Evolutionary conservation across 2,888 invertebrate genomes (phyloP).

Genomic region (Tuberolachnus salignus): DNA sequence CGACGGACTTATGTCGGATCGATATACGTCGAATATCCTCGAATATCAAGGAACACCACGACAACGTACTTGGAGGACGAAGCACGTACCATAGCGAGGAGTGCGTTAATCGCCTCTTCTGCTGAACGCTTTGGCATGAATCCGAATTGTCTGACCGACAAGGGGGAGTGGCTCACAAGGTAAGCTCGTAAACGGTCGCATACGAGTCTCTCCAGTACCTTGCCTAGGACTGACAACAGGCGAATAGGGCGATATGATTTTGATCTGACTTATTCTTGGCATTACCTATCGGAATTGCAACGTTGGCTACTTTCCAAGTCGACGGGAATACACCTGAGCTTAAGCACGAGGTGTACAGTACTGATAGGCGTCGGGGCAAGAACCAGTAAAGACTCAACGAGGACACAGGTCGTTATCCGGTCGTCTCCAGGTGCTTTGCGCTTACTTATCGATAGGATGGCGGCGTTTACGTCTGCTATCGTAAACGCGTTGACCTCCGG

Average conservation of each 20-base stretch:
- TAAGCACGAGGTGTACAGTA: constrained; percentile 3
- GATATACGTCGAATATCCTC: no score
- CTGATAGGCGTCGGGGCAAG: not conserved
- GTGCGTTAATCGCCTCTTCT: not conserved
- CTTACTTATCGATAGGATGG: not conserved
- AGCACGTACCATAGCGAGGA: not conserved
- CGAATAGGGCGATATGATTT: not conserved
- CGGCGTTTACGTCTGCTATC: no score
- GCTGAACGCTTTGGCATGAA: not conserved
- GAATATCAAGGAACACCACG: constrained; percentile 8
- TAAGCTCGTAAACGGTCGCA: not conserved
- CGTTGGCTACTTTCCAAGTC: not conserved
- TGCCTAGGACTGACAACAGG: not conserved
- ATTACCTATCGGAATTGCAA: not conserved
- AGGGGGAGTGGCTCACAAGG: not conserved
- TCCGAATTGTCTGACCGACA: not conserved
- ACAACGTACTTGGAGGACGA: not conserved
- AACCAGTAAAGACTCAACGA: not conserved
- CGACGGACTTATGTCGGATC: not conserved
- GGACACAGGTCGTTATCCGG: not conserved
- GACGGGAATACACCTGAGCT: not conserved
- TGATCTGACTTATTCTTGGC: not conserved
- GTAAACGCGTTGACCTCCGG: no score
- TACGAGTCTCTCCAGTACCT: not conserved
- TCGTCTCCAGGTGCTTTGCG: not conserved